Evolutionary conservation across 2,113 vertebrate genomes (phyloP).

Genomic region (Ptilonorhynchus violaceus): DNA sequence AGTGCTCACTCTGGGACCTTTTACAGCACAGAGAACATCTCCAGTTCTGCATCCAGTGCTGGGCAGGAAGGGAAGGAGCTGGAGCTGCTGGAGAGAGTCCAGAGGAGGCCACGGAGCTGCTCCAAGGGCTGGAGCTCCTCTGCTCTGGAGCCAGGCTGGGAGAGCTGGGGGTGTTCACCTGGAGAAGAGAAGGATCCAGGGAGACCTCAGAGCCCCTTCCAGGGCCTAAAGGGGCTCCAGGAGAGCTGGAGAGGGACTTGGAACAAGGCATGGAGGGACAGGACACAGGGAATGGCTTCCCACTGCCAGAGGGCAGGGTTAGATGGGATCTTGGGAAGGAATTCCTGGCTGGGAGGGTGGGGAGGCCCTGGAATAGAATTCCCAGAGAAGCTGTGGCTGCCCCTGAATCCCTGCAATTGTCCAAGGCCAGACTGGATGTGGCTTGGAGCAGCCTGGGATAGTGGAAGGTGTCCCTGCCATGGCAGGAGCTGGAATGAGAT

Average conservation of each 20-base stretch:
- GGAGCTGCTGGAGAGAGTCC: not conserved
- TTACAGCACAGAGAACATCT: not conserved
- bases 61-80: too few species aligned
- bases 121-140: not conserved
- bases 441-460: not conserved
- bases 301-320: not conserved
- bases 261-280: not conserved
- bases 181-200: accelerated
- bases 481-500: not conserved
- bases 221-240: not conserved
- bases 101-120: accelerated
- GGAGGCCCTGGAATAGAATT: not conserved
- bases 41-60: not conserved
- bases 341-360: not conserved
- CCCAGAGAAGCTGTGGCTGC: not conserved
- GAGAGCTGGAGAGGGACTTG: not conserved
- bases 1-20: not conserved
- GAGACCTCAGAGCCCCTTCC: not conserved
- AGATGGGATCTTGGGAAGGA: not conserved
- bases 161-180: accelerated
- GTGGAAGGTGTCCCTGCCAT: not conserved
- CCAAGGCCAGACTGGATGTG: not conserved
- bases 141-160: not conserved
- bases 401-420: not conserved
- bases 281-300: not conserved